Base-by-base conservation (phyloP, 2,113 vertebrate species). In the Thinocorus orbignyianus region DNA sequence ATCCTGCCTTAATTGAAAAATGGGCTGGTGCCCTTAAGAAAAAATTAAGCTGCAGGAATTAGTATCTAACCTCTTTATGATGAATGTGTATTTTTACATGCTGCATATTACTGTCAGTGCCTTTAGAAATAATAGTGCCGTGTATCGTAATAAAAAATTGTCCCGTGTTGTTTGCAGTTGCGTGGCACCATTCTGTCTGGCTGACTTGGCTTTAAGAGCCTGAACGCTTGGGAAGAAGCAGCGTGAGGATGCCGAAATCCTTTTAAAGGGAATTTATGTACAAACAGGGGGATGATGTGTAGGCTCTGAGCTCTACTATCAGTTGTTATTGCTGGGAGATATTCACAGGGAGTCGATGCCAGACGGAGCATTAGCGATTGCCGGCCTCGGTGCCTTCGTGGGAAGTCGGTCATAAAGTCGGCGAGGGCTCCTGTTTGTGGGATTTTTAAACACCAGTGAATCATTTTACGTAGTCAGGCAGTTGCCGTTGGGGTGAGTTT, bases 1-100 rank as follows among this genome's bases (percentile, higher is more conserved):
- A 95, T 95, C 81, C 93, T 94, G 78, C 96, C 95, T 96, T 98
- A 97, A 97, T 97, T 97, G 97, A 98, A 97, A 98, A 97, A 96
- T 96, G 92, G 89, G 90, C 79, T 78, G 78, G 76, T 93, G 78
- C 93, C 78, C 88, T 97, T 92, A 96, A 93, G 94, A 98, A 97
- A 97, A 96, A 97, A 96, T 93, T 91, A 97, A 96, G 88, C 94
- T 95, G 88, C 74, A 88, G 88, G 86, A 97, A 97, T 97, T 91
- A 86, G 90, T 92, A 88, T 91, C 95, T 96, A 92, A 93, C 97
- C 94, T 95, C 97, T 96, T 95, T 82, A 61, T 91, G 94, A 96
- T 96, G 95, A 96, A 95, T 86, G 77, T 91, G 6, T 97, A 72
- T 97, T 97, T 98, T 98, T 97, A 78, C 46, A 58, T n/a, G 7